Evolutionary conservation across 2,888 invertebrate genomes (phyloP).

Genomic region (Rhodophaea formosa): DNA sequence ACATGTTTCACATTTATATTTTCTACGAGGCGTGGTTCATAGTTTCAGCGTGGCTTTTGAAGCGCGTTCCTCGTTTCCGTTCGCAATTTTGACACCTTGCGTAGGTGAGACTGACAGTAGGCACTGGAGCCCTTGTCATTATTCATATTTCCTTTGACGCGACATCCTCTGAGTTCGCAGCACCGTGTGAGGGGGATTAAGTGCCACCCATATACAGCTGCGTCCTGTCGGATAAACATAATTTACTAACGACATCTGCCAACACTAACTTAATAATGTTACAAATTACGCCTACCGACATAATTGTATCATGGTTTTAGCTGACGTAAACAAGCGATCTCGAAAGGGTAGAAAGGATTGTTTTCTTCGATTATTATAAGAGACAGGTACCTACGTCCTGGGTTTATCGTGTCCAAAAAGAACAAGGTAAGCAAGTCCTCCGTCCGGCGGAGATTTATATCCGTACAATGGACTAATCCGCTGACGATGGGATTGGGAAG

Average conservation of each 20-base stretch:
- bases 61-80: neutral
- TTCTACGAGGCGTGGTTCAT: constrained; percentile 4
- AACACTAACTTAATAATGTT: constrained; percentile 61
- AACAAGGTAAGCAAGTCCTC: constrained; percentile 53
- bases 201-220: constrained; percentile 60
- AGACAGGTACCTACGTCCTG: constrained; percentile 37
- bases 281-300: constrained; percentile 46
- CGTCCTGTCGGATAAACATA: constrained; percentile 68
- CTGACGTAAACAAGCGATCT: constrained; percentile 44
- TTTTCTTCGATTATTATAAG: constrained; percentile 39
- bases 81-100: constrained; percentile 25
- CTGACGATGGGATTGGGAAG: constrained; percentile 68
- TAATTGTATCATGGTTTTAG: constrained; percentile 42
- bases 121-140: constrained; percentile 50
- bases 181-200: constrained; percentile 59
- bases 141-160: constrained; percentile 63
- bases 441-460: constrained; percentile 60
- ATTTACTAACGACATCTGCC: constrained; percentile 69
- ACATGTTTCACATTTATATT: constrained; percentile 8
- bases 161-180: constrained; percentile 48
- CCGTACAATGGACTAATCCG: constrained; percentile 66
- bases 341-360: constrained; percentile 32
- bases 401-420: constrained; percentile 39
- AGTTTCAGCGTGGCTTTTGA: constrained; percentile 2
- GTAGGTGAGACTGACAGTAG: constrained; percentile 37